A percentile compares a stretch with the other conserved stretches of the same genome.
Conservation (phyloP, 2,113 vertebrate species). For the Cinclus mexicanus region DNA sequence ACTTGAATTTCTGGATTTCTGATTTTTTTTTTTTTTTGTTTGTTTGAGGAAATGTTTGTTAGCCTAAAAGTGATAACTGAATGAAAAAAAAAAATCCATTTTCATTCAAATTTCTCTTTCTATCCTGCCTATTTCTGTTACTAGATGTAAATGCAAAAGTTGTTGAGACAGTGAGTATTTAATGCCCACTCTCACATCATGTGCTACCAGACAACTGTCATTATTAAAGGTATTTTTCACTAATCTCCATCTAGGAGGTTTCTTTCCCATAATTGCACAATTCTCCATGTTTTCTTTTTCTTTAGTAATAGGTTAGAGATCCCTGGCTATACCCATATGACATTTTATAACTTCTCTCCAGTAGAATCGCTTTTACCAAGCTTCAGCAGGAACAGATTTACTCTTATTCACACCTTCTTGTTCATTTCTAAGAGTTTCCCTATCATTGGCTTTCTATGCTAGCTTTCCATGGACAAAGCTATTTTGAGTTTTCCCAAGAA, state of each 20-base stretch:
- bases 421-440: neutral
- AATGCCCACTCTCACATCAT: neutral
- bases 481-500: neutral
- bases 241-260: neutral
- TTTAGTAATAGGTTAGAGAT: neutral
- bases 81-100: neutral
- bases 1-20: neutral
- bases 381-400: neutral
- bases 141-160: neutral
- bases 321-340: neutral
- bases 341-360: neutral
- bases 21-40: neutral
- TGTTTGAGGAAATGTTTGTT: neutral
- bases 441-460: neutral
- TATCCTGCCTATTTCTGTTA: neutral
- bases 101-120: neutral
- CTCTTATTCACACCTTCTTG: neutral
- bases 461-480: neutral
- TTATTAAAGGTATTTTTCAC: neutral
- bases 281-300: neutral
- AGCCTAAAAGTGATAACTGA: neutral
- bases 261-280: neutral
- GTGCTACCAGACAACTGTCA: neutral
- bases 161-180: neutral
- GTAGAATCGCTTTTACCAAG: neutral